These are phyloP conservation scores for Platynereis dumerilii DNA, from an alignment of 2,888 invertebrate genomes.

Conservation along the genomic window DNA sequence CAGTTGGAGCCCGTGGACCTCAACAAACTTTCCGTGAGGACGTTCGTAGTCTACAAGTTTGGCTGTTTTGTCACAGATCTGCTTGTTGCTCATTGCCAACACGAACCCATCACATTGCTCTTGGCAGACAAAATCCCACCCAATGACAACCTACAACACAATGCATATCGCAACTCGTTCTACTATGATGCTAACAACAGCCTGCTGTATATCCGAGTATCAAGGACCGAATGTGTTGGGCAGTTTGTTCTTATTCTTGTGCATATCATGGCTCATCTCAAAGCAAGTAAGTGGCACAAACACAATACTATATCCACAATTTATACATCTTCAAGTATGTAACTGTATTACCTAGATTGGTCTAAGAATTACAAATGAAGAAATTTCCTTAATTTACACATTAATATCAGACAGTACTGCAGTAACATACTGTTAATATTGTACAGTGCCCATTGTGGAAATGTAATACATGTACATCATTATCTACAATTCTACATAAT, in stretches of 20 bases:
- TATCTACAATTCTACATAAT: too few relatives aligned
- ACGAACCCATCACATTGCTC: constrained; percentile 54
- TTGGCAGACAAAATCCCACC: constrained; percentile 58
- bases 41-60: constrained; percentile 60
- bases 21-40: constrained; percentile 53
- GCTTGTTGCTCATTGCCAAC: constrained; percentile 52
- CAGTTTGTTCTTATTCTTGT: constrained; percentile 56
- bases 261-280: constrained; percentile 58
- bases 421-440: too few relatives aligned
- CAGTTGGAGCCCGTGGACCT: constrained; percentile 55
- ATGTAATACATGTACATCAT: too few relatives aligned
- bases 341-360: too few relatives aligned
- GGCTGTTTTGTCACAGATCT: constrained; percentile 56
- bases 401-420: too few relatives aligned
- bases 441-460: too few relatives aligned
- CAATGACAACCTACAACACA: constrained; percentile 48
- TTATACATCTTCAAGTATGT: background rate
- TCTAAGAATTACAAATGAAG: too few relatives aligned
- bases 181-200: constrained; percentile 57
- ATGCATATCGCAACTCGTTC: constrained; percentile 60
- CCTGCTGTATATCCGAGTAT: constrained; percentile 54
- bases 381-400: too few relatives aligned
- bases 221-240: constrained; percentile 56
- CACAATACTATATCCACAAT: background rate
- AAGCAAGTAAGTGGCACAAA: constrained; percentile 46